These are phyloP conservation scores for Pyrrhura leucotis DNA, from an alignment of 2,797 vertebrate species.

Conservation along the genomic window DNA sequence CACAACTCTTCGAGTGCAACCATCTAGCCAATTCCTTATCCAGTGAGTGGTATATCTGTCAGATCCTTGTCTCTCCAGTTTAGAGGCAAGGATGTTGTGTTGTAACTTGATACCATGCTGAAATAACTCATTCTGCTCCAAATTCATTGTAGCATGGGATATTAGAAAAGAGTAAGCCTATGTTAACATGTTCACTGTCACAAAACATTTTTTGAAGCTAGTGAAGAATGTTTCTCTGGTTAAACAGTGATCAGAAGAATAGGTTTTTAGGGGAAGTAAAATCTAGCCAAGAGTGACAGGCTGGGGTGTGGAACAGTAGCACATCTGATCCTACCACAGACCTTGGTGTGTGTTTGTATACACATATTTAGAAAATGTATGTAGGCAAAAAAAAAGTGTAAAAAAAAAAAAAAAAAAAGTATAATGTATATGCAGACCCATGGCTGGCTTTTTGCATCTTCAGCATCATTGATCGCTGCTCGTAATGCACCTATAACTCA, in stretches of 20 bases:
- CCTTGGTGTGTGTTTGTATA: background rate
- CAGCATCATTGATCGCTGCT: background rate
- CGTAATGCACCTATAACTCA: fast-evolving
- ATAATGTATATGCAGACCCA: fast-evolving
- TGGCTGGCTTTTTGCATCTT: background rate
- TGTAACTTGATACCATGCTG: background rate
- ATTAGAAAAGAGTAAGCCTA: background rate
- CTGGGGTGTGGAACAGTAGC: background rate
- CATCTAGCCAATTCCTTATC: background rate
- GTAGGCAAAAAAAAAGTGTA: background rate
- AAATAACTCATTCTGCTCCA: background rate
- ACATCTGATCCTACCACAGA: background rate
- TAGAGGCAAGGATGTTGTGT: background rate
- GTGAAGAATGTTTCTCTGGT: background rate
- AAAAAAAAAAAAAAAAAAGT: no score
- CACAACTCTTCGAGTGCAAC: background rate
- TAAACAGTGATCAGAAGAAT: background rate
- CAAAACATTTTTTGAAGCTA: background rate
- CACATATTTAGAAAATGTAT: background rate
- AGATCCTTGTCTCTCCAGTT: background rate
- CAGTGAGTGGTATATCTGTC: background rate
- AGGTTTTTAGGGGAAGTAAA: background rate
- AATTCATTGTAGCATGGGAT: background rate
- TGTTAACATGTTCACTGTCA: background rate
- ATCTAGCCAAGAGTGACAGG: background rate